phyloP scores from a whole-genome alignment of 2,797 vertebrate species.

The Chaetophractus vellerosus region DNA sequence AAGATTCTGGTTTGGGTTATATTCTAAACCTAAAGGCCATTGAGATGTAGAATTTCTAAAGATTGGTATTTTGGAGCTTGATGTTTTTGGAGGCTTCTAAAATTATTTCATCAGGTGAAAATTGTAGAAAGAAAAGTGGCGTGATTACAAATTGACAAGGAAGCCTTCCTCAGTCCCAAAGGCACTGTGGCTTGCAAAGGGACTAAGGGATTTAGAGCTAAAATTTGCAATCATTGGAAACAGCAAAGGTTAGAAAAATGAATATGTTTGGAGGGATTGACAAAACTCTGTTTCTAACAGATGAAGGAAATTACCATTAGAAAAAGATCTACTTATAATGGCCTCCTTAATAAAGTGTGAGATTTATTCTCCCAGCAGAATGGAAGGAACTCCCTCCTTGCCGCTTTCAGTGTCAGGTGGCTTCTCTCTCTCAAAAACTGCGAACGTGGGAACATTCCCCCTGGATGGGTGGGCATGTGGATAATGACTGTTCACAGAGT shows the following conservation, averaged over 20 bases:
- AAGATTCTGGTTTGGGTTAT: conserved; percentile 1
- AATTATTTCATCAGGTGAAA: neutral
- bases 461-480: neutral
- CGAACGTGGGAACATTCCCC: neutral
- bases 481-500: neutral
- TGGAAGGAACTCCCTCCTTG: neutral
- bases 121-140: neutral
- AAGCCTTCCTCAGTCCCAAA: neutral
- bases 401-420: neutral
- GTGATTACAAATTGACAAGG: neutral
- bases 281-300: neutral
- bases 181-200: neutral
- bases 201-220: neutral
- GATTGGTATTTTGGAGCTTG: neutral
- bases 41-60: neutral
- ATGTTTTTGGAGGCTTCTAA: neutral
- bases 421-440: neutral
- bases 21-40: neutral
- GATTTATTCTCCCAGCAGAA: neutral
- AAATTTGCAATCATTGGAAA: neutral
- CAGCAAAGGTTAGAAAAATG: conserved; percentile 24
- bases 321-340: neutral
- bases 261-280: neutral
- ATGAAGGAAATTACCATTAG: neutral
- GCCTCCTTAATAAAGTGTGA: neutral